A percentile compares a stretch with the other conserved stretches of the same genome.
These are phyloP conservation scores for Nephila pilipes DNA, from an alignment of 1,140 invertebrate species.

Conservation along the genomic window DNA sequence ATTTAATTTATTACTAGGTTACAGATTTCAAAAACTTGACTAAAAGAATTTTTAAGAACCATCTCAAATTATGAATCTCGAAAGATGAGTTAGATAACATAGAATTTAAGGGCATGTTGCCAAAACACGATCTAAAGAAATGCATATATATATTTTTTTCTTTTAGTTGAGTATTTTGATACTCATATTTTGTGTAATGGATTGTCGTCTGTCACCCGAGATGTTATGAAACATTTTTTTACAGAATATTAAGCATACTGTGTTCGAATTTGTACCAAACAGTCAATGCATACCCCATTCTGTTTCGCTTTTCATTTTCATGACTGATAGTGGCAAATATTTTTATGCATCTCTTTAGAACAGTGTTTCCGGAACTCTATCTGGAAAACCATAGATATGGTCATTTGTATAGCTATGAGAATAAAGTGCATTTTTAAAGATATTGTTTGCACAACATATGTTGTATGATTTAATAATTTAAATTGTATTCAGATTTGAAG, in stretches of 20 bases:
- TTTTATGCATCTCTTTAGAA: not conserved
- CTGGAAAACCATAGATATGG: slow-evolving; percentile 21
- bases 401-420: not conserved
- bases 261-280: slow-evolving; percentile 31
- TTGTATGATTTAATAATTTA: not conserved
- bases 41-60: too few relatives aligned
- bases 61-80: not conserved
- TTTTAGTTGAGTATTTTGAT: slow-evolving; percentile 16
- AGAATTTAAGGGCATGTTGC: slow-evolving; percentile 28
- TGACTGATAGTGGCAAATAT: slow-evolving; percentile 35
- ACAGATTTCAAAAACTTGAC: too few relatives aligned
- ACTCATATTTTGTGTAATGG: slow-evolving; percentile 31
- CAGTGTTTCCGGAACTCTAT: slow-evolving; percentile 11
- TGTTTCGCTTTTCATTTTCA: slow-evolving; percentile 18
- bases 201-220: slow-evolving; percentile 48
- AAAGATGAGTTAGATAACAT: slow-evolving; percentile 9
- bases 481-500: not conserved
- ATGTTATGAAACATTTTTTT: slow-evolving; percentile 30
- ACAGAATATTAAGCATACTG: slow-evolving; percentile 56
- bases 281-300: slow-evolving; percentile 34
- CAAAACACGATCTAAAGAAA: slow-evolving; percentile 9
- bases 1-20: too few relatives aligned
- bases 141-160: not conserved
- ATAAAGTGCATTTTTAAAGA: not conserved
- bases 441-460: not conserved